These are phyloP conservation scores for Nymphalis polychloros DNA, from an alignment of 2,888 invertebrate genomes.

Conservation along the genomic window DNA sequence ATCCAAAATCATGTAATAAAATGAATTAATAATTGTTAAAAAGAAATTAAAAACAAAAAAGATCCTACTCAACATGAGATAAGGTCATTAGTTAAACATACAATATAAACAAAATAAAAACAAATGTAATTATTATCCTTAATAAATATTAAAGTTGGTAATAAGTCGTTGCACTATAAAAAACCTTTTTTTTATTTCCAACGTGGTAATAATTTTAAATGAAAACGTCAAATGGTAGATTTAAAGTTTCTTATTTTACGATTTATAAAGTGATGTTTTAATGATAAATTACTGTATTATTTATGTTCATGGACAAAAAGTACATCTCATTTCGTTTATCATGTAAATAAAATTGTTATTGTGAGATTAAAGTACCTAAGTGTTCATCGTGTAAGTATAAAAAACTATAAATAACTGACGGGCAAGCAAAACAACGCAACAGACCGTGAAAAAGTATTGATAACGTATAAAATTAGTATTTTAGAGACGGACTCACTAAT, in stretches of 20 bases:
- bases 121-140: background rate
- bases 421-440: no score
- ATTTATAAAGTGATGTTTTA: conserved; percentile 39
- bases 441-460: no score
- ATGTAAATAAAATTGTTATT: conserved; percentile 22
- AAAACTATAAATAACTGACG: no score
- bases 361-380: conserved; percentile 10
- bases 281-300: conserved; percentile 37
- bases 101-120: background rate
- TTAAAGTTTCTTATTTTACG: conserved; percentile 37
- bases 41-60: no score
- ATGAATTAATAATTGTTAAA: no score
- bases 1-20: no score
- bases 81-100: background rate
- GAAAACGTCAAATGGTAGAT: conserved; percentile 36
- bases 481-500: no score
- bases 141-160: background rate
- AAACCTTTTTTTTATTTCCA: conserved; percentile 18
- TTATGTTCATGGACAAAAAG: conserved; percentile 32
- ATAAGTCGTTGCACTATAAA: conserved; percentile 15
- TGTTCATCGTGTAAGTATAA: background rate
- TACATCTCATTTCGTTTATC: conserved; percentile 23
- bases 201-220: conserved; percentile 36
- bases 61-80: background rate
- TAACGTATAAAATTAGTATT: no score